Base-by-base conservation (phyloP, 1,140 invertebrate species). In the Zaprionus tsacasi region DNA sequence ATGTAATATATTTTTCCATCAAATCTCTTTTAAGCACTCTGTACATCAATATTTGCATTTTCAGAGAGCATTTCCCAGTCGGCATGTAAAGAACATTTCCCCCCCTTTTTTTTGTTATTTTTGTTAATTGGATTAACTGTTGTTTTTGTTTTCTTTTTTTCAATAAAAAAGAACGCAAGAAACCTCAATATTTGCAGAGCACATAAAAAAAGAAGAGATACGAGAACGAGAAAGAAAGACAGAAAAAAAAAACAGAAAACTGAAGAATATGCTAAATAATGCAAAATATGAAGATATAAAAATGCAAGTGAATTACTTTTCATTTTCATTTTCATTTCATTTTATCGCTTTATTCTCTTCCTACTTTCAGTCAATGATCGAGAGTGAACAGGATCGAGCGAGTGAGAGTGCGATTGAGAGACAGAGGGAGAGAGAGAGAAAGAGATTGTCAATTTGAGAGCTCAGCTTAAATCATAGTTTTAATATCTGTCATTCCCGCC, bases 91-190 rank as follows among this genome's bases (percentile, higher is more conserved):
- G 35, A n/a, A 30, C 27, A 13, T 13, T 50, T 7, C 40, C n/a
- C 17, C 58, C 61, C 70, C 21, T 71, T 82, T 70, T 71, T 67
- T 85, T 86, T 86, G 78, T 81, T 54, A 63, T 75, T 88, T 88
- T 85, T 81, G 74, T 89, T 89, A 88, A 88, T 88, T 88, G 85
- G 85, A 88, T 88, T 88, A 89, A 76, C 70, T 61, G 85, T 80
- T 82, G 63, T 63, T 55, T 67, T 67, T 61, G 78, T 81, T 88
- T 58, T 64, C 45, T 64, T 76, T 77, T 79, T 79, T 79, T 79
- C 76, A 70, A 81, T 54, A 72, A 70, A 76, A 68, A 69, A 70
- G 25, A 66, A 76, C 40, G 40, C 40, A 45, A 77, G 63, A 76
- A 80, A 82, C 82, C 82, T 71, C 77, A 78, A 83, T 83, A 88